phyloP scores from a whole-genome alignment of 2,797 vertebrate genomes.

The Tenualosa ilisha region DNA sequence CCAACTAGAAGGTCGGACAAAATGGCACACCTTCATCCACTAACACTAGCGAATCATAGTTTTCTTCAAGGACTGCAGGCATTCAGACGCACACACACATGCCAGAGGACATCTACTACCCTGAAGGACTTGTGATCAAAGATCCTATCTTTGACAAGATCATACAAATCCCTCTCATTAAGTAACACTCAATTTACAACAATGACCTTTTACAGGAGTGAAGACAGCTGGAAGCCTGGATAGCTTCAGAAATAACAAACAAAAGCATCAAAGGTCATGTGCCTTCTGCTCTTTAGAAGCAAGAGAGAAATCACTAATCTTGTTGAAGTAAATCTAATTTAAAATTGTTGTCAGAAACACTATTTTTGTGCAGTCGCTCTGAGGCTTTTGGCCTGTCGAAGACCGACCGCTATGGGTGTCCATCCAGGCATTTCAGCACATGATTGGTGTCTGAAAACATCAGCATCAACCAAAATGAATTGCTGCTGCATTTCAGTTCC shows the following conservation, averaged over 20 bases:
- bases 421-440: neutral
- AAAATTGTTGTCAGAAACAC: neutral
- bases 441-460: neutral
- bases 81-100: neutral
- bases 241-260: neutral
- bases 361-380: neutral
- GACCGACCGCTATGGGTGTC: neutral
- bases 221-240: neutral
- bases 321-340: neutral
- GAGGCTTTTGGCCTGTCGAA: neutral
- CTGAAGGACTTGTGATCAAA: neutral
- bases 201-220: neutral
- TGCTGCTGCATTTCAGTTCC: neutral
- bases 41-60: neutral
- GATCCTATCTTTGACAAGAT: neutral
- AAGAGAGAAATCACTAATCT: slow-evolving; percentile 2
- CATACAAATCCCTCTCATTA: neutral
- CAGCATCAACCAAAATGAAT: neutral
- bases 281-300: neutral
- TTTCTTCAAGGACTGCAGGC: neutral
- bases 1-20: neutral
- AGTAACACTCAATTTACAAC: neutral
- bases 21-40: neutral
- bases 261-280: neutral
- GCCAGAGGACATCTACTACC: neutral